phyloP scores from a whole-genome alignment of 2,888 invertebrate genomes.

The Drosophila meridiana region DNA sequence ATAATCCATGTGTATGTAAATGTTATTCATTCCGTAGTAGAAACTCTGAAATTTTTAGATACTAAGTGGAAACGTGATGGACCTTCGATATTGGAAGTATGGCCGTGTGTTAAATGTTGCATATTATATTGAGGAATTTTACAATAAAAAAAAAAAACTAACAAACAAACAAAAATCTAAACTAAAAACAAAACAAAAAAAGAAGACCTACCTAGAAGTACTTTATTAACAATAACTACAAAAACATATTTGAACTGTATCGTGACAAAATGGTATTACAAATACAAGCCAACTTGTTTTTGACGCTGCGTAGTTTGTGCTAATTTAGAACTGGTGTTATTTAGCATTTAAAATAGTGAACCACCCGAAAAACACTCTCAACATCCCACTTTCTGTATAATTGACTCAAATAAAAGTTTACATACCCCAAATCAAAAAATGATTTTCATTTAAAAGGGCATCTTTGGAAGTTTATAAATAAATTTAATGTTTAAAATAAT shows the following conservation, averaged over 20 bases:
- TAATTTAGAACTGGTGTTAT: conserved; percentile 64
- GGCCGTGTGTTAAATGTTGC: conserved; percentile 71
- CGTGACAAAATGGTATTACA: conserved; percentile 53
- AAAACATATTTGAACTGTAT: conserved; percentile 55
- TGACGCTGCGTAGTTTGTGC: conserved; percentile 61
- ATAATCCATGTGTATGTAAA: conserved; percentile 51
- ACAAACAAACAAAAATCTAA: conserved; percentile 31
- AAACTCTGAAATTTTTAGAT: conserved; percentile 24
- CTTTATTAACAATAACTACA: conserved; percentile 59
- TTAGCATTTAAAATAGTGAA: conserved; percentile 74
- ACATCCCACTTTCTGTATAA: conserved; percentile 57
- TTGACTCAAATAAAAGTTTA: conserved; percentile 66
- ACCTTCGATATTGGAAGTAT: conserved; percentile 53
- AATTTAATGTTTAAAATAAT: background rate
- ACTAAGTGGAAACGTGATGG: conserved; percentile 71
- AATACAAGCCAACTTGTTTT: conserved; percentile 56
- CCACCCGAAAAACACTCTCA: conserved; percentile 55
- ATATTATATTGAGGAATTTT: conserved; percentile 68
- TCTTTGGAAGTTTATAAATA: background rate
- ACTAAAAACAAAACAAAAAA: conserved; percentile 8
- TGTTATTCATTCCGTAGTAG: conserved; percentile 75
- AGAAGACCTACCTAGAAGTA: conserved; percentile 58
- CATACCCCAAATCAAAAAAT: conserved; percentile 20
- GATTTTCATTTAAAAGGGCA: background rate
- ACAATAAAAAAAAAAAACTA: conserved; percentile 39